These are phyloP conservation scores for Didymodactylos carnosus DNA, from an alignment of 2,888 invertebrate species.

Conservation along the genomic window DNA sequence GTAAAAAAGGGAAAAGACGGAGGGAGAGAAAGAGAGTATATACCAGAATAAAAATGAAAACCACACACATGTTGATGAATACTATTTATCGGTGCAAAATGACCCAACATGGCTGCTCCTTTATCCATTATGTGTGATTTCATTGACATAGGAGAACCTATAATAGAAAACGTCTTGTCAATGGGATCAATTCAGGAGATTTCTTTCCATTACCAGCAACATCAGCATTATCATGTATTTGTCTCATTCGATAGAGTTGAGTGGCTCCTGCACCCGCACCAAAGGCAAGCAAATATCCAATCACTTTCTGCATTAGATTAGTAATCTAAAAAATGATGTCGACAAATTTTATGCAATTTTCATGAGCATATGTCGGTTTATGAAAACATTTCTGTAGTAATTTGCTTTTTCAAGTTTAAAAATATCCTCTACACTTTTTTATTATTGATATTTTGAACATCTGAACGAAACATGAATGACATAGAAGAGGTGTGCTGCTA, in stretches of 20 bases:
- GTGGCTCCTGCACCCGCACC: background rate
- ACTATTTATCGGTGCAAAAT: background rate
- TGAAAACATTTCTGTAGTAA: no score
- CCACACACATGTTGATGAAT: background rate
- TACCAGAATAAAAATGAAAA: background rate
- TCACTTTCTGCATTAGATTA: background rate
- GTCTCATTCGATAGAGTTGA: background rate
- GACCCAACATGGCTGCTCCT: background rate
- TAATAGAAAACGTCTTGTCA: background rate
- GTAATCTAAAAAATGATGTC: no score
- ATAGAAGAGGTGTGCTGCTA: no score
- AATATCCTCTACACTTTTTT: no score
- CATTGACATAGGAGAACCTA: background rate
- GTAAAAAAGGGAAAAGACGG: background rate
- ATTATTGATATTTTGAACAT: no score
- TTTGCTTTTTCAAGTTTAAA: no score
- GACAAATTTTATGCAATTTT: no score
- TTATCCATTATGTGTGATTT: background rate
- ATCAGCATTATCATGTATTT: background rate
- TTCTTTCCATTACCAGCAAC: background rate
- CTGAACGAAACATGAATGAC: no score
- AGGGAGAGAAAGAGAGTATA: background rate
- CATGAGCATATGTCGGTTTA: no score
- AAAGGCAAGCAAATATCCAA: background rate
- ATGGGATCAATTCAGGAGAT: background rate